Evolutionary conservation across 2,888 invertebrate genomes (phyloP), one percentile per base, ranked within the genome.

Genomic region (Cephus runcator): DNA sequence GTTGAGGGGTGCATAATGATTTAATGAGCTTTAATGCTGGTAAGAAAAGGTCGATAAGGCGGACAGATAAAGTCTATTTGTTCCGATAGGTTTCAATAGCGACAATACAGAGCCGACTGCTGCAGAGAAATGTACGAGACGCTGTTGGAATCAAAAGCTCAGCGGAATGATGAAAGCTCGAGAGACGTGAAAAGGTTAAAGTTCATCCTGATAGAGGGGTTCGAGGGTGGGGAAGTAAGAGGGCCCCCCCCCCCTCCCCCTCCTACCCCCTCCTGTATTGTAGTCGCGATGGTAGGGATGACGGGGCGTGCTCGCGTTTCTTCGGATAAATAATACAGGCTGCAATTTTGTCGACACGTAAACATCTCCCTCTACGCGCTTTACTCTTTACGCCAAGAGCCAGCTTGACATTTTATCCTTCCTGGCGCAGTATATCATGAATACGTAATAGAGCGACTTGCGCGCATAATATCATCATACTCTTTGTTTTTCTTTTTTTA

Each of bases 401-500:
- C 23, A 56, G 56, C 23, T 56, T 56, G 56, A 56, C 56, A 56
- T 56, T 56, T 56, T 56, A 56, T 56, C 56, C 56, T 56, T 9
- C 56, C 56, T 56, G 23, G 56, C 56, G 56, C 56, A 56, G 56
- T 56, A 56, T 56, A 56, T 56, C 56, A 56, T 56, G 56, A 56
- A 56, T 56, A 56, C 56, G 9, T 56, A 56, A 56, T 56, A 23
- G 56, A 56, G 23, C 56, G 56, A 56, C 56, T 56, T 56, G 56
- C 56, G 56, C 71, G 34, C 71, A 71, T 71, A 71, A 71, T 71
- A 71, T 82, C n/a, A 85, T 81, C 80, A 79, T 81, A 79, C 77
- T 68, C 68, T 80, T 83, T 76, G 73, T 71, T 75, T 73, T 85
- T 85, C 78, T 35, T 84, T 86, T 85, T 85, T 33, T 83, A 85